These are phyloP conservation scores for Lumbricus terrestris DNA, from an alignment of 2,888 invertebrate species.

Conservation along the genomic window DNA sequence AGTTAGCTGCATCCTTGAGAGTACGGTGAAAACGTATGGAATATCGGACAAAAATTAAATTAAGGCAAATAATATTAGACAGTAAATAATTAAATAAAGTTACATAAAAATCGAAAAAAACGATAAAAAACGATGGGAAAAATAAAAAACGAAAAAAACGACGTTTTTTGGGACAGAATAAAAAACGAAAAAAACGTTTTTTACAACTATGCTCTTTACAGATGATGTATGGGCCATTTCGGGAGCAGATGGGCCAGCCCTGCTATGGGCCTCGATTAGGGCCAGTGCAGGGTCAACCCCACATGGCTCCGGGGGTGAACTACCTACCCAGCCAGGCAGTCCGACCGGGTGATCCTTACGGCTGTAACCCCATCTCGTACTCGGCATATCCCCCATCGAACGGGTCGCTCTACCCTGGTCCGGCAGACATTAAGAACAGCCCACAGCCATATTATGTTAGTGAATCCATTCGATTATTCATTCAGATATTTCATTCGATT, in stretches of 20 bases:
- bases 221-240: constrained; percentile 11
- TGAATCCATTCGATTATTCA: neutral
- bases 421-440: neutral
- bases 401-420: neutral
- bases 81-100: no score
- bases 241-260: constrained; percentile 11
- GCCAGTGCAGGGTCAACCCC: constrained; percentile 11
- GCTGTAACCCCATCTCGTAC: neutral
- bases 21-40: no score
- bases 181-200: no score
- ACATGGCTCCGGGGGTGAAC: constrained; percentile 5
- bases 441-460: constrained; percentile 10
- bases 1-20: no score
- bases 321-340: neutral
- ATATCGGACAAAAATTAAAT: no score
- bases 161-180: no score
- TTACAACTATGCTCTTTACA: neutral
- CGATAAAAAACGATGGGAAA: no score
- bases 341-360: constrained; percentile 10
- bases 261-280: constrained; percentile 14
- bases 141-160: no score
- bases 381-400: neutral
- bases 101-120: no score
- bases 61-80: no score
- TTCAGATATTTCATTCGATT: neutral